Conservation (phyloP, 2,888 invertebrate species). For the Spilarctia lutea region DNA sequence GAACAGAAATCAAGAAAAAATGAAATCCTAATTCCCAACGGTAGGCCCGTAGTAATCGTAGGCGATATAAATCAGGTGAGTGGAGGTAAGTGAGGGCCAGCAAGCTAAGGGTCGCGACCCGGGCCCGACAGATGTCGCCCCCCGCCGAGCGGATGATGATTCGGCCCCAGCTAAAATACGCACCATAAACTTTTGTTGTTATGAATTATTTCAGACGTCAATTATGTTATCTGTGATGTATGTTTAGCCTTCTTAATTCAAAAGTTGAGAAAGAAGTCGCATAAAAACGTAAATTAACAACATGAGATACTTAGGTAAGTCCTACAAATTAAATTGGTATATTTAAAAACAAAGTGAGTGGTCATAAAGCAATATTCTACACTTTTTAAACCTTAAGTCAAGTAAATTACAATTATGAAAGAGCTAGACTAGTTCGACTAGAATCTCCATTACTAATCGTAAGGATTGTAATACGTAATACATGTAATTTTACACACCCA, state of each 20-base stretch:
- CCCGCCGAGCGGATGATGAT: conserved; percentile 80
- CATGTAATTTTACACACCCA: no score
- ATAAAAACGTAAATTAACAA: background rate
- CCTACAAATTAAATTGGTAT: background rate
- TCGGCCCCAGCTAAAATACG: conserved; percentile 58
- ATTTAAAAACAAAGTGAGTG: background rate
- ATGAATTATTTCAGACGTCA: conserved; percentile 58
- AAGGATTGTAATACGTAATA: no score
- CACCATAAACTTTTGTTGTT: conserved; percentile 67
- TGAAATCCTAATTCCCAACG: conserved; percentile 32
- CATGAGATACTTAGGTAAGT: background rate
- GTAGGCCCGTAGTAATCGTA: conserved; percentile 42
- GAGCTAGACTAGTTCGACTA: no score
- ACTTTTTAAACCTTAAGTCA: no score
- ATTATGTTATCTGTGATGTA: conserved; percentile 40
- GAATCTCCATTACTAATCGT: no score
- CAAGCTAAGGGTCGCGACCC: conserved; percentile 54
- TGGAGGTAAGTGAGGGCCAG: conserved; percentile 39
- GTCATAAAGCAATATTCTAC: background rate
- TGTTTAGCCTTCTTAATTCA: conserved; percentile 25
- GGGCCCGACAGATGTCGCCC: conserved; percentile 80
- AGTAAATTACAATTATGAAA: no score
- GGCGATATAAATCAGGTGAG: conserved; percentile 50
- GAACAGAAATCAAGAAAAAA: conserved; percentile 23
- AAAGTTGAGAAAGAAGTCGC: conserved; percentile 9